A percentile compares a stretch with the other conserved stretches of the same genome.
phyloP scores from a whole-genome alignment of 2,797 vertebrate genomes.

The Selene dorsalis region DNA sequence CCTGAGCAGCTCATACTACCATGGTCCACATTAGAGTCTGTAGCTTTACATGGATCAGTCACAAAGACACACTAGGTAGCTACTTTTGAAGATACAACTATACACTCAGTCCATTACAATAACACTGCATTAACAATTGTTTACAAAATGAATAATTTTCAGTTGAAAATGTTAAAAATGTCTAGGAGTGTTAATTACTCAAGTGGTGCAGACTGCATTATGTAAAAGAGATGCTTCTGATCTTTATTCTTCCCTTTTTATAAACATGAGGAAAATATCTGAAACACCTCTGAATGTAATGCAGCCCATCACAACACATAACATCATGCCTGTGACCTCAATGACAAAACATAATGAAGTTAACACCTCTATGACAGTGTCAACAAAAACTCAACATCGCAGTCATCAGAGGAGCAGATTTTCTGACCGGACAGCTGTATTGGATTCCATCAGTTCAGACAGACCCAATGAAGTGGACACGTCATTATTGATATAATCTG shows the following conservation, averaged over 20 bases:
- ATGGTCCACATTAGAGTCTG: not conserved
- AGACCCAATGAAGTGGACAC: not conserved
- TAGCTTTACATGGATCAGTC: slow-evolving; percentile 32
- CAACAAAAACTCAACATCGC: not conserved
- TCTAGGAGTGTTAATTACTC: too few species aligned
- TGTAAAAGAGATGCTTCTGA: too few species aligned
- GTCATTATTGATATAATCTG: not conserved
- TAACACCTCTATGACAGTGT: not conserved
- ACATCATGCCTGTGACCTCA: not conserved
- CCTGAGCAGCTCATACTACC: too few species aligned
- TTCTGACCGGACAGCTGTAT: not conserved
- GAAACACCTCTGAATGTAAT: not conserved
- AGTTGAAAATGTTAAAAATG: too few species aligned
- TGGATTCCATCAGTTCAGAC: not conserved
- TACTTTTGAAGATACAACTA: too few species aligned
- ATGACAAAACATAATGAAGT: not conserved
- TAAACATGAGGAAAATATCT: not conserved
- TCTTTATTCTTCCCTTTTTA: not conserved
- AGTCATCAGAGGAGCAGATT: too few species aligned
- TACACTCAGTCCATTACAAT: too few species aligned
- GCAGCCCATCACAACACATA: not conserved
- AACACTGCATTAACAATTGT: too few species aligned
- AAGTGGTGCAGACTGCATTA: too few species aligned
- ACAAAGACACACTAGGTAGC: too few species aligned
- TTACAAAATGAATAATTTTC: too few species aligned